Evolutionary conservation across 1,140 invertebrate species (phyloP).

Genomic region (Aphaenogaster ashmeadi): DNA sequence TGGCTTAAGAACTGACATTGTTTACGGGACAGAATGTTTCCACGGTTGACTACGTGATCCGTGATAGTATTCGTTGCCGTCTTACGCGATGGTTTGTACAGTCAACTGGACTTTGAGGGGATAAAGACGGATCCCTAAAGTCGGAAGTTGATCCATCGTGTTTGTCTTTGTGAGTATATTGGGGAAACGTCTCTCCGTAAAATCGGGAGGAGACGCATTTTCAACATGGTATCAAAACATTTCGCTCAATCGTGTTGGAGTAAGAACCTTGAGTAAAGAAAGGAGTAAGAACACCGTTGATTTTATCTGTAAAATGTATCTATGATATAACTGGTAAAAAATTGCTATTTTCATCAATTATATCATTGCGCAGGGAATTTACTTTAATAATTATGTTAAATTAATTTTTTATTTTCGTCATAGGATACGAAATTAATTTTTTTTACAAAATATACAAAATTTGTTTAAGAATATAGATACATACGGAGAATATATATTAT

Average conservation of each 20-base stretch:
- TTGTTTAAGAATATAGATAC: background rate
- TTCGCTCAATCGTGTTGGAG: background rate
- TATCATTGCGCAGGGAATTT: background rate
- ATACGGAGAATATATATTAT: background rate
- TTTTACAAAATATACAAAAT: background rate
- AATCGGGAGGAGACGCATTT: background rate
- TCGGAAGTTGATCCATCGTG: constrained; percentile 20
- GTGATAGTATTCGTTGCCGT: constrained; percentile 4
- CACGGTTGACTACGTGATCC: constrained; percentile 23
- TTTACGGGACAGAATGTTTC: constrained; percentile 40
- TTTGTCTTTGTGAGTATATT: constrained; percentile 20
- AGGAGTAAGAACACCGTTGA: background rate
- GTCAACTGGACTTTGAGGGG: background rate
- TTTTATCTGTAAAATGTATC: background rate
- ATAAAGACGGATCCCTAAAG: constrained; percentile 17
- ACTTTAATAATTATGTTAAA: background rate
- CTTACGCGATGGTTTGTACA: constrained; percentile 1
- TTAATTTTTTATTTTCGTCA: background rate
- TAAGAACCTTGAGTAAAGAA: background rate
- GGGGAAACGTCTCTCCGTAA: background rate
- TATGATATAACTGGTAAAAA: background rate
- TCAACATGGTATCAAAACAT: constrained; percentile 18
- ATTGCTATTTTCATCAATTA: background rate
- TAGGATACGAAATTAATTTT: background rate
- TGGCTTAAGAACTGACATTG: constrained; percentile 21